A percentile compares a stretch with the other conserved stretches of the same genome.
Conservation (phyloP, 1,140 invertebrate species). For the Schlechtendalia chinensis region DNA sequence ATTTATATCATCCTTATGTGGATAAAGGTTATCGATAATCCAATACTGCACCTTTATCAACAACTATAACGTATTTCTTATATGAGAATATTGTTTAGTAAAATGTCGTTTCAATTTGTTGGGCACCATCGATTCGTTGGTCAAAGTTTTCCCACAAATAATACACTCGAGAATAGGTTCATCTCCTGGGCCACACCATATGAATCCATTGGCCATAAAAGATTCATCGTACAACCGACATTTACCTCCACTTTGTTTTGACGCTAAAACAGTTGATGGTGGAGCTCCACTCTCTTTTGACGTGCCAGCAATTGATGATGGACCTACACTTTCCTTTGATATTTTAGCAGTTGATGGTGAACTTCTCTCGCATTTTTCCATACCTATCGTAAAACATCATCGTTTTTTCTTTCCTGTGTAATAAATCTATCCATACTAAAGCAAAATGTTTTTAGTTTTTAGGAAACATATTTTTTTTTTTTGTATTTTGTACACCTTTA, state of each 20-base stretch:
- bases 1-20: too few relatives aligned
- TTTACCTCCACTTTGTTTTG: neutral
- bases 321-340: neutral
- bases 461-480: too few relatives aligned
- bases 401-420: conserved; percentile 1
- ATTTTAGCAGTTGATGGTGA: neutral
- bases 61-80: too few relatives aligned
- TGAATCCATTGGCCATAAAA: neutral
- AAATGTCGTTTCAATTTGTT: conserved; percentile 8
- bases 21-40: too few relatives aligned
- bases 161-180: conserved; percentile 18
- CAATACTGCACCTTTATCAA: too few relatives aligned
- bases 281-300: neutral
- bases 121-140: conserved; percentile 35
- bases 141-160: neutral
- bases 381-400: neutral
- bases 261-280: neutral
- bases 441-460: neutral
- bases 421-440: conserved; percentile 18
- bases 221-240: conserved; percentile 18
- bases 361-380: neutral
- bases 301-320: neutral
- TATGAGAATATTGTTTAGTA: conserved; percentile 33
- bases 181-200: conserved; percentile 5
- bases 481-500: too few relatives aligned